Conservation (phyloP, 2,113 vertebrate genomes). For the Colistium nudipinnis region DNA sequence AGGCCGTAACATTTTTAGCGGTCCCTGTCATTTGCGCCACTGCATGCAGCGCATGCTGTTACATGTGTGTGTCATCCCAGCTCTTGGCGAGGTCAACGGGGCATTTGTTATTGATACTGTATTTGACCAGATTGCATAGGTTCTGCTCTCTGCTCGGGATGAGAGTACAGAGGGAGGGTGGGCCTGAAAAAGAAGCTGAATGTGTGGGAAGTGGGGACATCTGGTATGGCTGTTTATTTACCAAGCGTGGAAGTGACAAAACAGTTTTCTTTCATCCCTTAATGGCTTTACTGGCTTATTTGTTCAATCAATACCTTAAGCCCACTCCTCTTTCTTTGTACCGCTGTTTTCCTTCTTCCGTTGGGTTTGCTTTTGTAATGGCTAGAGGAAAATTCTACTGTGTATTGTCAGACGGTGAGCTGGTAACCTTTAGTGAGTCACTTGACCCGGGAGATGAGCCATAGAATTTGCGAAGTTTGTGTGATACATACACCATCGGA, state of each 20-base stretch:
- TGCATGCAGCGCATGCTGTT: background rate
- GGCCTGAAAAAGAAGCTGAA: background rate
- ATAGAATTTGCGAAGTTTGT: background rate
- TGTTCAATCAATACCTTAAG: constrained; percentile 62
- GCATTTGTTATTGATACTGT: constrained; percentile 30
- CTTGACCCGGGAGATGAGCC: constrained; percentile 26
- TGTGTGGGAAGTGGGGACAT: constrained; percentile 41
- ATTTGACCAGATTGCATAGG: constrained; percentile 2
- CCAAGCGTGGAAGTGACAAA: constrained; percentile 58
- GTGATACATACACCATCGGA: background rate
- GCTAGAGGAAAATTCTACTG: constrained; percentile 13
- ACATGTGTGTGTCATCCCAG: constrained; percentile 41
- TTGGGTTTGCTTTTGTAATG: constrained; percentile 32
- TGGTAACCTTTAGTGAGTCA: constrained; percentile 20
- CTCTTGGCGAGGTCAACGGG: background rate
- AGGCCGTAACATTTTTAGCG: constrained; percentile 8
- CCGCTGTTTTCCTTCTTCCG: constrained; percentile 25
- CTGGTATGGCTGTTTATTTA: constrained; percentile 71
- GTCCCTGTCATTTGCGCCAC: constrained; percentile 10
- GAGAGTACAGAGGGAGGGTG: constrained; percentile 26
- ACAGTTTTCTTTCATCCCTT: constrained; percentile 57
- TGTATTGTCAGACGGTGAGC: constrained; percentile 6
- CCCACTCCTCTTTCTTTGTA: constrained; percentile 19
- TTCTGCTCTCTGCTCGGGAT: constrained; percentile 36
- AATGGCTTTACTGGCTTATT: constrained; percentile 62